Percentiles rank a stretch among this genome's conserved stretches.
Conservation (phyloP, 2,797 vertebrate species). For the Cirrhinus molitorella region DNA sequence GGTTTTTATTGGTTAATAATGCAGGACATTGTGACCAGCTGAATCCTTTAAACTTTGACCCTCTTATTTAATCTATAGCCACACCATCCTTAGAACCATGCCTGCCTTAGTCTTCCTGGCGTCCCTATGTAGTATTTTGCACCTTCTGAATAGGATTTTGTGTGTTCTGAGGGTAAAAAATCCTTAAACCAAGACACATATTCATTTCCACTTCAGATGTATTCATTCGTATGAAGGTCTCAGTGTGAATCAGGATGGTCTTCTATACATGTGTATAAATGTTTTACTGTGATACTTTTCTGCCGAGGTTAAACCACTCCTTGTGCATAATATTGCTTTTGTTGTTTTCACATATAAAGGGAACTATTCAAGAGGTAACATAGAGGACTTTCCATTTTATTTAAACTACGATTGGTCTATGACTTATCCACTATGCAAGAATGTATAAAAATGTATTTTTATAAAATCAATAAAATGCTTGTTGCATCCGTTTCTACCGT, state of each 20-base stretch:
- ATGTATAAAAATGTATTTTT: neutral
- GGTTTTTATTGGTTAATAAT: slow-evolving; percentile 21
- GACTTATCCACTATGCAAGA: neutral
- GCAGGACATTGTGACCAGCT: neutral
- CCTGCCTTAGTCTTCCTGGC: slow-evolving; percentile 15
- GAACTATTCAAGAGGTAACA: neutral
- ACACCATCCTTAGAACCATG: neutral
- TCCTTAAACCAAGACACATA: neutral
- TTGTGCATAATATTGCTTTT: slow-evolving; percentile 58
- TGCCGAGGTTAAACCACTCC: slow-evolving; percentile 48
- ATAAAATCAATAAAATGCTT: neutral
- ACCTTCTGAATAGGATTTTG: neutral
- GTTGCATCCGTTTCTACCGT: neutral
- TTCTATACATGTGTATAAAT: slow-evolving; percentile 61
- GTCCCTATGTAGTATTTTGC: neutral
- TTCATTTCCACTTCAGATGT: neutral
- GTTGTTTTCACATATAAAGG: neutral
- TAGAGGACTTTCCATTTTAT: neutral
- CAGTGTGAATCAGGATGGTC: neutral
- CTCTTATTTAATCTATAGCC: slow-evolving; percentile 2
- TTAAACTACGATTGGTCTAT: no score
- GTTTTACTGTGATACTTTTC: slow-evolving; percentile 45
- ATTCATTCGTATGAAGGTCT: neutral
- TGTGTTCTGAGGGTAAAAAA: neutral
- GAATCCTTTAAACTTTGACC: slow-evolving; percentile 19